Evolutionary conservation across 2,888 invertebrate genomes (phyloP).

Genomic region (Eustalomyia histrio): DNA sequence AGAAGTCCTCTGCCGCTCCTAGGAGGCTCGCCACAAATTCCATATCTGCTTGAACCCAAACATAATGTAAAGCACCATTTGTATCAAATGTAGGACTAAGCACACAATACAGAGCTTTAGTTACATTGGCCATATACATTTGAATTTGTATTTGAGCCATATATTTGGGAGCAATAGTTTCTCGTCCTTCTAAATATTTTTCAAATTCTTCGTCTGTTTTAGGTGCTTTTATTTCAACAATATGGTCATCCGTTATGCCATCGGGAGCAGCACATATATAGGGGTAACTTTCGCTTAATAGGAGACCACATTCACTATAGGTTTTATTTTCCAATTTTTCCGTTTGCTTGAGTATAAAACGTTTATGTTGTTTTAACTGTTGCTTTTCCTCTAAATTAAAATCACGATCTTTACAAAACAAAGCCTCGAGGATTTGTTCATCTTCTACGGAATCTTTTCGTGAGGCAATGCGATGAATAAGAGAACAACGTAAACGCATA

Average conservation of each 20-base stretch:
- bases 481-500: conserved; percentile 77
- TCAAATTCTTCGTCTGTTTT: conserved; percentile 79
- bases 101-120: conserved; percentile 78
- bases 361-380: conserved; percentile 78
- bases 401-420: conserved; percentile 78
- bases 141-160: conserved; percentile 79
- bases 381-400: conserved; percentile 73
- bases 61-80: conserved; percentile 78
- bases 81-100: conserved; percentile 78
- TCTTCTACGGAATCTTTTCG: conserved; percentile 75
- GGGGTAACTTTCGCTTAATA: conserved; percentile 76
- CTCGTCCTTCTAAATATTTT: conserved; percentile 77
- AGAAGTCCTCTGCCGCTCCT: conserved; percentile 77
- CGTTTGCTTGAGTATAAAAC: conserved; percentile 78
- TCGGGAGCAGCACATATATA: conserved; percentile 77
- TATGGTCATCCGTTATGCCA: conserved; percentile 78
- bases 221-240: conserved; percentile 78
- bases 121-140: conserved; percentile 78
- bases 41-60: conserved; percentile 78
- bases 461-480: conserved; percentile 75
- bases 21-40: conserved; percentile 76
- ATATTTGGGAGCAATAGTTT: conserved; percentile 78
- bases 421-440: conserved; percentile 74
- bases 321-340: conserved; percentile 78
- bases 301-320: conserved; percentile 76